Evolutionary conservation across 2,888 invertebrate genomes (phyloP), one percentile per base, ranked within the genome.

Genomic region (Oegoconia quadripuncta): DNA sequence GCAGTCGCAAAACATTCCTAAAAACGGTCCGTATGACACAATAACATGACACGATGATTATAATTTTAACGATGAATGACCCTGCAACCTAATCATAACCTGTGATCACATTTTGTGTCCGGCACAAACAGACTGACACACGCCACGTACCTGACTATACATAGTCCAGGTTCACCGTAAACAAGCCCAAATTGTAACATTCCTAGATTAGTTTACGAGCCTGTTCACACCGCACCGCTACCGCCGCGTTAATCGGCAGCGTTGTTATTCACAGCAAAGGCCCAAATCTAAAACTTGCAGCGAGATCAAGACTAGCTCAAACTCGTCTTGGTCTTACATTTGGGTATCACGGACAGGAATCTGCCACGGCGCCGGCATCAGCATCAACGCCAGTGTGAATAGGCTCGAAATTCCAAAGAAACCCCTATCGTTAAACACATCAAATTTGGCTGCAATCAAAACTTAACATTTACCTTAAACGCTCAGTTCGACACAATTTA

Each of bases 1-100:
- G 66, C 71, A 64, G 59, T 64, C 64, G 67, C 68, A 64, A 70
- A 74, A 73, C 70, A 73, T 74, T 74, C 62, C 59, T 54, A 56
- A 64, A 64, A 67, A 64, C 63, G 55, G 53, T 64, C 59, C 54
- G 47, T 47, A 53, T 55, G 53, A 59, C 59, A 50, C 50, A 57
- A 55, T 47, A 46, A 48, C 56, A 56, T 52, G 55, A 64, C 59
- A 54, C 46, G 44, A 50, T 56, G 53, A 55, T 49, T 52, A 52
- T 58, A 51, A 61, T 44, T 52, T 35, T 35, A 37, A 42, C 23
- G 37, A 41, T 50, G 46, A 55, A 51, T 54, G 43, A 50, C 52
- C 43, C 49, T 46, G 46, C 46, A 55, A 56, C 53, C 55, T 51
- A 52, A 57, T 41, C 44, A 28, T 50, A 46, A 46, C 41, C 52